Percentiles rank a stretch among this genome's conserved stretches.
phyloP scores from a whole-genome alignment of 2,888 invertebrate genomes.

The Tridacna gigas region DNA sequence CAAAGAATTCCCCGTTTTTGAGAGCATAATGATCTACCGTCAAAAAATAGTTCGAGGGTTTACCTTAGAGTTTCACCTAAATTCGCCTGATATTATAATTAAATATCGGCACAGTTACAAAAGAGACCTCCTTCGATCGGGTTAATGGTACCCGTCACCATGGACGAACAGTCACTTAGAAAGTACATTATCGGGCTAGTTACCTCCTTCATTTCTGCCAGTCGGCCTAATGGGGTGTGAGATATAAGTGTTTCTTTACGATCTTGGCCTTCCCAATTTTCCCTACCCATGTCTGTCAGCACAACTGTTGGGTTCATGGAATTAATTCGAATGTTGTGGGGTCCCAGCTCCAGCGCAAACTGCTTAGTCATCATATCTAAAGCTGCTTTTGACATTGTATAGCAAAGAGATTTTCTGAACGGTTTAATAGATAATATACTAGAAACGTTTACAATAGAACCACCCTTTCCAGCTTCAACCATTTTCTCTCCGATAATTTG shows the following conservation, averaged over 20 bases:
- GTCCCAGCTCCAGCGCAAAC: constrained; percentile 94
- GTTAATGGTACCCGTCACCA: constrained; percentile 57
- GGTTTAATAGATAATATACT: constrained; percentile 88
- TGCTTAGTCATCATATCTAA: constrained; percentile 93
- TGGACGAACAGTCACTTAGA: constrained; percentile 56
- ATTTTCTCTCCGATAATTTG: constrained; percentile 91
- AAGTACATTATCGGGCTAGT: constrained; percentile 57
- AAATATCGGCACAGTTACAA: neutral
- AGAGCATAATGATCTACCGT: too few species aligned
- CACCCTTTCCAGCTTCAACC: constrained; percentile 89
- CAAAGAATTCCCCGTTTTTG: too few species aligned
- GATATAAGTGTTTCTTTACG: constrained; percentile 90
- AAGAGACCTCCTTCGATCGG: constrained; percentile 61
- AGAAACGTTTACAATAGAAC: constrained; percentile 95
- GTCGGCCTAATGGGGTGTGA: constrained; percentile 92
- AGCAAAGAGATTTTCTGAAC: constrained; percentile 90
- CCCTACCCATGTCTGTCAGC: constrained; percentile 94
- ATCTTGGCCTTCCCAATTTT: constrained; percentile 91
- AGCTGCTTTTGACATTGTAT: constrained; percentile 94
- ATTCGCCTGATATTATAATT: too few species aligned
- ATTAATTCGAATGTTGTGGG: constrained; percentile 92
- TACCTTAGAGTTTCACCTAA: too few species aligned
- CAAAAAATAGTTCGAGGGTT: too few species aligned
- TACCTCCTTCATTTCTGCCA: constrained; percentile 86
- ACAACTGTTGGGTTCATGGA: constrained; percentile 96